Base-by-base conservation (phyloP, 2,797 vertebrate species). In the Crossoptilon crossoptilon region DNA sequence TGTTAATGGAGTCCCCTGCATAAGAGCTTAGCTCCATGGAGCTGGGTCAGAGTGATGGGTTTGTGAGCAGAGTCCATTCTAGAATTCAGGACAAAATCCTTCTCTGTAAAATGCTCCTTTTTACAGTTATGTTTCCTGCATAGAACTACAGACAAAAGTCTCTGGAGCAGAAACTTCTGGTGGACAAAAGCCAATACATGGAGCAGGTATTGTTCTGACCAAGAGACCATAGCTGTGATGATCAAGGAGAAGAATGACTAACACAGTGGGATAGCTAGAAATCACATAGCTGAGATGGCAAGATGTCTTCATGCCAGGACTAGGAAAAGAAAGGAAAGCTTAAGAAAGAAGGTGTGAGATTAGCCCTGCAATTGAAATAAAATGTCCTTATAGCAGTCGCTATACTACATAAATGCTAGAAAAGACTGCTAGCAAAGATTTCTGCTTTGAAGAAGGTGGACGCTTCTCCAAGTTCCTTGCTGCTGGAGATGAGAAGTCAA, bases 31-130 rank as follows among this genome's bases (percentile, higher is more conserved):
- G 59, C 63, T 82, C 33, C 67, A 60, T 60, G 84, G 70, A 93
- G 29, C 85, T 91, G 67, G 91, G 55, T 60, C 85, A 78, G 55
- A 90, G 70, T 56, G 77, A 79, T 39, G 68, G 74, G 70, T 82
- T 81, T 86, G 83, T 90, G 70, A 90, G 63, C 76, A 92, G 58
- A 66, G 16, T 26, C 48, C 35, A 81, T 93, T 86, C 67, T 67
- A 87, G 81, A 41, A 89, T 51, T 31, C 26, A 35, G 73, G 56
- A 78, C 70, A 90, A 95, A 92, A 94, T 88, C 85, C 49, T 77
- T 71, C 51, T 55, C 72, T 0, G 0, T 64, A 22, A 51, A 5
- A 3, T 44, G 51, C 56, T 77, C 53, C 21, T 72, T 67, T 69
- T 69, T 2, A 0, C 9, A 12, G 41, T 26, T 79, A 79, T 83